Evolutionary conservation across 2,797 vertebrate genomes (phyloP), one percentile per base, ranked within the genome.

Genomic region (Emys orbicularis): DNA sequence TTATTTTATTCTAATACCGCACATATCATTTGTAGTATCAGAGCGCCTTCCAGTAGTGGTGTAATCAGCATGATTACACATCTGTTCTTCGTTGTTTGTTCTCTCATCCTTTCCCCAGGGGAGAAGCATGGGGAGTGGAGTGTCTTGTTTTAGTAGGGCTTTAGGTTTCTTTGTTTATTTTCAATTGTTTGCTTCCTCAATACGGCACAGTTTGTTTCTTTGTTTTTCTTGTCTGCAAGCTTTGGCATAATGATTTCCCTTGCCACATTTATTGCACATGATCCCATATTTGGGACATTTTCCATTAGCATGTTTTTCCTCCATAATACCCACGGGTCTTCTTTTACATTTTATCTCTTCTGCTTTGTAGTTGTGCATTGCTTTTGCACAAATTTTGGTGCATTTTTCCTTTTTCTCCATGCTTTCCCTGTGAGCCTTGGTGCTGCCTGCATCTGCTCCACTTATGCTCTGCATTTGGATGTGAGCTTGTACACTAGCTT

Each of bases 121-220:
- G 53, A 54, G 53, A 54, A 54, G 53, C 53, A 54, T 23, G 21
- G 54, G 53, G 53, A 54, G 53, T 54, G 27, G 27, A 57, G 56
- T 29, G 27, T 57, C 56, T 57, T 27, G 56, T 57, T 57, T 57
- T 57, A 57, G 56, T 57, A 57, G 56, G 27, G 21, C 8, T 29
- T 57, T 57, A 57, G 11, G 27, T 57, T 57, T 57, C 56, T 57
- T 57, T 57, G 8, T 29, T 57, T 57, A 29, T 57, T 57, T 57
- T 29, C 56, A 57, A 34, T 31, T 76, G 4, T 12, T 76, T 77
- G 53, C 31, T 87, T 85, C 84, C 89, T 94, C 81, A 72, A 77
- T 50, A 34, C 1, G 4, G 41, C 83, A 12, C 2, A 0, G 27
- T 0, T 65, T 77, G 7, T 34, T 81, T 74, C 68, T 86, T 23